These are phyloP conservation scores for Fregetta grallaria DNA, from an alignment of 2,113 vertebrate genomes.

Conservation along the genomic window DNA sequence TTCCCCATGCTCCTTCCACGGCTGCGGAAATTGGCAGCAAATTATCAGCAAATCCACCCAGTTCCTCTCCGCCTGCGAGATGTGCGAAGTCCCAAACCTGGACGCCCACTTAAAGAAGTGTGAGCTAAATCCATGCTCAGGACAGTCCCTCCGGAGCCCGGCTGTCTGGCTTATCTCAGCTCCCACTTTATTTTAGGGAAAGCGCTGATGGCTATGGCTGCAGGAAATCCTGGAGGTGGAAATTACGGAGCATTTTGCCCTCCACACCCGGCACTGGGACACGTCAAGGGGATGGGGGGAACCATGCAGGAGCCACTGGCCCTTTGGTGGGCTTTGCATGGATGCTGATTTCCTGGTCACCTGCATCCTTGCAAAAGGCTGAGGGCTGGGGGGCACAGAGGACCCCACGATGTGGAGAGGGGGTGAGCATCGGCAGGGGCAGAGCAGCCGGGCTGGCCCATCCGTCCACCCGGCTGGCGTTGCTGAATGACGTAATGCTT, in stretches of 20 bases:
- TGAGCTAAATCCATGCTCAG: neutral
- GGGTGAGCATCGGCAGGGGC: neutral
- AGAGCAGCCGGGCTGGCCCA: neutral
- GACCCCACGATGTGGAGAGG: fast-evolving
- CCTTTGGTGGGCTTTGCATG: neutral
- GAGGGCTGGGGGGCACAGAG: neutral
- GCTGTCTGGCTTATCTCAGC: neutral
- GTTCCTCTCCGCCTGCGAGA: neutral
- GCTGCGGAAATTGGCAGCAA: neutral
- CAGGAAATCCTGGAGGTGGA: neutral
- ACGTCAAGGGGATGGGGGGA: fast-evolving
- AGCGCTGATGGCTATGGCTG: neutral
- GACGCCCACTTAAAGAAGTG: neutral
- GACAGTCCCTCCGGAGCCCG: neutral
- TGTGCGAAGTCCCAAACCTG: neutral
- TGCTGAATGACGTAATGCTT: neutral
- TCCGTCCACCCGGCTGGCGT: neutral
- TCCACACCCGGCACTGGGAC: neutral
- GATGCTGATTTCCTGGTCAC: neutral
- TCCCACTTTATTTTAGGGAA: neutral
- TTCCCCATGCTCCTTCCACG: neutral
- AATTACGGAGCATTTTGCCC: neutral
- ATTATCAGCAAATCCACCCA: neutral
- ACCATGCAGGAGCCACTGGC: neutral
- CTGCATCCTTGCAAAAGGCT: neutral